phyloP scores from a whole-genome alignment of 2,888 invertebrate species.

The Melanargia galathea region DNA sequence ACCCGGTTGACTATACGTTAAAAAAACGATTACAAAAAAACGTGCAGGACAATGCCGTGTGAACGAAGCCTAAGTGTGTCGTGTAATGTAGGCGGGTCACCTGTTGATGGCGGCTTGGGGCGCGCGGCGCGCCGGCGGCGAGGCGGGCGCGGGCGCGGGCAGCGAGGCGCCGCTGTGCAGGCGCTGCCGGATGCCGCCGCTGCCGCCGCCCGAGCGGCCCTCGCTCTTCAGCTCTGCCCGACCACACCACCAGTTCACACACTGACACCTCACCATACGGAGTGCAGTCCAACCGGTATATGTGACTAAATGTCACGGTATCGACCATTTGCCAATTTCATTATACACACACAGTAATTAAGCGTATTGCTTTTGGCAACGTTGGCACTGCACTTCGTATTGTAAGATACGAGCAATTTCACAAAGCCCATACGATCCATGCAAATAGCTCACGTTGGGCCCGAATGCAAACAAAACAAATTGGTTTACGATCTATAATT shows the following conservation, averaged over 20 bases:
- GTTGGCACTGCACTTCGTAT: not conserved
- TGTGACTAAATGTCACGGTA: too few species aligned
- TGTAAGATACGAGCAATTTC: not conserved
- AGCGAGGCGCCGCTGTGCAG: constrained; percentile 90
- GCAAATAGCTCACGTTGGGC: not conserved
- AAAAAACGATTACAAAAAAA: too few species aligned
- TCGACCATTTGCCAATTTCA: too few species aligned
- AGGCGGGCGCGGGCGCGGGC: constrained; percentile 82
- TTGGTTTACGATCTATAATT: too few species aligned
- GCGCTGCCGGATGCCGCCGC: constrained; percentile 90
- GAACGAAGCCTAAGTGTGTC: too few species aligned
- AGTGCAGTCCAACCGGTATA: not conserved
- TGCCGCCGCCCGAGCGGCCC: constrained; percentile 73
- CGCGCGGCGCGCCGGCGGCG: constrained; percentile 79
- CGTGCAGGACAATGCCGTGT: too few species aligned
- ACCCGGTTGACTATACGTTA: too few species aligned
- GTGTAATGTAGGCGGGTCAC: too few species aligned
- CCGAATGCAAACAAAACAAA: constrained; percentile 26
- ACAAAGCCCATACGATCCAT: not conserved
- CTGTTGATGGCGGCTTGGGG: constrained; percentile 28
- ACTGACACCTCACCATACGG: not conserved
- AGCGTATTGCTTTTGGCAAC: not conserved
- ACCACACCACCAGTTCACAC: constrained; percentile 20
- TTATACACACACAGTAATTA: not conserved
- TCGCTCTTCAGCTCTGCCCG: constrained; percentile 45